Evolutionary conservation across 2,888 invertebrate genomes (phyloP), one percentile per base, ranked within the genome.

Genomic region (Drosophila limbata): DNA sequence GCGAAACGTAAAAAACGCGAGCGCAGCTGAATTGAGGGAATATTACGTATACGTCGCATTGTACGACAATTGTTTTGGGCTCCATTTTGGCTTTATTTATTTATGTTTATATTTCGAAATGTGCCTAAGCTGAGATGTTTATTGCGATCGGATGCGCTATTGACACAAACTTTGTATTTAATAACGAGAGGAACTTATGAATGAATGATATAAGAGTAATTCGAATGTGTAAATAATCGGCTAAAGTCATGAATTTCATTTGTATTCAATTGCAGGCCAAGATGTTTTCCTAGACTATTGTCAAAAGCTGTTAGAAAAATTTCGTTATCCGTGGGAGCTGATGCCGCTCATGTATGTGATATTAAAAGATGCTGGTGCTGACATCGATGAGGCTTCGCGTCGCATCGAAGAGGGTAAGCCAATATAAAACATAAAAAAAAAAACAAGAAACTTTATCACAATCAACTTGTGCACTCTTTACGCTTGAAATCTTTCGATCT

Each of bases 341-440:
- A 95, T 96, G 95, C 96, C 96, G 19, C 92, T 96, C 40, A 95
- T 96, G 93, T 95, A 96, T 92, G 95, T 95, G 89, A 96, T 96
- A 92, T 94, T 96, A 69, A 96, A 96, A 91, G 95, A 96, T 86
- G 95, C 96, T 51, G 94, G 95, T 69, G 95, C 95, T 42, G 95
- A 96, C 92, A 93, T 96, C 60, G 96, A 96, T 84, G 96, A 96
- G 92, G 96, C 96, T 63, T 94, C 95, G 56, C 93, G 95, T 86
- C 95, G 96, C 89, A 96, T 96, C 84, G 94, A 95, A 81, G 96
- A 96, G 95, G 96, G 96, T 96, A 88, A 89, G 85, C 92, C 86
- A 39, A 37, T 13, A 25, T n/a, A 0, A 17, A 5, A 35, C 25
- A 25, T 25, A 25, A 25, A 25, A 21, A 25, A 25, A 25, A 19